phyloP scores from a whole-genome alignment of 2,888 invertebrate species.

The Dendrolimus houi region DNA sequence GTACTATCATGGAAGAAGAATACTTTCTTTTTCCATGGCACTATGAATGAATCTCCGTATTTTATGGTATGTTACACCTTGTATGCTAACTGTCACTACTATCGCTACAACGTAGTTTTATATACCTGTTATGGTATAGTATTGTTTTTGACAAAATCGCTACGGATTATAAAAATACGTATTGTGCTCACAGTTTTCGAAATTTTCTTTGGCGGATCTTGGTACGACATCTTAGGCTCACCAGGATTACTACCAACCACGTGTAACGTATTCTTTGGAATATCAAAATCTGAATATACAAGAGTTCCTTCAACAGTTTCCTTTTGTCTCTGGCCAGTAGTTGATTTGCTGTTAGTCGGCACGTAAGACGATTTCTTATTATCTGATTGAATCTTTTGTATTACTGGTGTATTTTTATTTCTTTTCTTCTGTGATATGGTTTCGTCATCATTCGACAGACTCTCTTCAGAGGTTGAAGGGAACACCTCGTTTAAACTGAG shows the following conservation, averaged over 20 bases:
- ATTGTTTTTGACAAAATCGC: too few relatives aligned
- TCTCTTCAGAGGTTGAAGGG: constrained; percentile 68
- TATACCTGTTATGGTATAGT: too few relatives aligned
- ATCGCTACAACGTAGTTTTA: too few relatives aligned
- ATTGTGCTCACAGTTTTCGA: constrained; percentile 51
- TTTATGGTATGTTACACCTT: too few relatives aligned
- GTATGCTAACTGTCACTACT: too few relatives aligned
- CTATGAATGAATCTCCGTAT: too few relatives aligned
- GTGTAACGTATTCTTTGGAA: constrained; percentile 62
- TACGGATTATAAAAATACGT: too few relatives aligned
- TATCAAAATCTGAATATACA: constrained; percentile 57
- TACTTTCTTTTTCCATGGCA: too few relatives aligned
- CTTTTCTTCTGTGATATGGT: constrained; percentile 36
- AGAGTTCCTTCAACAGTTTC: constrained; percentile 39
- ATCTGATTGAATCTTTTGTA: constrained; percentile 30
- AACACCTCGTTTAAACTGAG: constrained; percentile 64
- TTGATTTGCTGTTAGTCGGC: constrained; percentile 64
- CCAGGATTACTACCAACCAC: constrained; percentile 68
- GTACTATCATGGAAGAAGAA: too few relatives aligned
- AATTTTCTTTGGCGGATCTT: constrained; percentile 62
- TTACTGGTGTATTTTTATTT: constrained; percentile 26
- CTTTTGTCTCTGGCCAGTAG: constrained; percentile 48
- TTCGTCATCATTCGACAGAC: constrained; percentile 58
- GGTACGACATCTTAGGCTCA: constrained; percentile 65
- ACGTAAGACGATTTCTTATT: constrained; percentile 39